Evolutionary conservation across 2,797 vertebrate species (phyloP).

Genomic region (Ctenochaetus hawaiiensis): DNA sequence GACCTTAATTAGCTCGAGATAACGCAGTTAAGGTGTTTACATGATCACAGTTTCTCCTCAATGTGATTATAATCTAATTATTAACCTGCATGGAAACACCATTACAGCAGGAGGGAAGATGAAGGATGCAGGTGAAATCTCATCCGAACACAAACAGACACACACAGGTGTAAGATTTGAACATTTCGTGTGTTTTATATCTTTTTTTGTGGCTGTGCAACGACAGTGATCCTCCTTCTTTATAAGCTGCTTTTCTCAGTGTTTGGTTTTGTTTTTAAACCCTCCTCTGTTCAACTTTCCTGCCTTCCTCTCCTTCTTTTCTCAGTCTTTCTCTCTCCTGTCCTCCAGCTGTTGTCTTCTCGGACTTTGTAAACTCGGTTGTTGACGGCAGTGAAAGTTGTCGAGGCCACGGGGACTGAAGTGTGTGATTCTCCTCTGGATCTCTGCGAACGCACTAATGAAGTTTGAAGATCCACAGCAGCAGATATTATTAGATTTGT

Average conservation of each 20-base stretch:
- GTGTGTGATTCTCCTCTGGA: conserved; percentile 21
- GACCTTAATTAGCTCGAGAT: not conserved
- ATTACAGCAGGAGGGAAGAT: not conserved
- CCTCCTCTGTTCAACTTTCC: not conserved
- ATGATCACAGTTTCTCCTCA: conserved; percentile 21
- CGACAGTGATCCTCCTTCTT: not conserved
- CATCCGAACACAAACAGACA: not conserved
- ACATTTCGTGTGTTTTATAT: not conserved
- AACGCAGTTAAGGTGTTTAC: conserved; percentile 26
- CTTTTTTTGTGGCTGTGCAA: not conserved
- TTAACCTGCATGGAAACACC: not conserved
- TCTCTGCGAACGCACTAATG: conserved; percentile 27
- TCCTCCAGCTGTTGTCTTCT: conserved; percentile 13
- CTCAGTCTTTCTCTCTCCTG: not conserved
- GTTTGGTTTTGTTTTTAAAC: not conserved
- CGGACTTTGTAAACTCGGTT: conserved; percentile 39
- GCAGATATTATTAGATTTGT: conserved; percentile 54
- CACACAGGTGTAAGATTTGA: not conserved
- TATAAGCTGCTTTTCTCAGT: not conserved
- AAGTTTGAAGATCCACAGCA: conserved; percentile 13
- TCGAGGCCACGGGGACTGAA: conserved; percentile 5
- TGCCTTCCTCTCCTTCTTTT: not conserved
- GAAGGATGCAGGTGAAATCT: not conserved
- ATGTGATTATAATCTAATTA: conserved; percentile 10
- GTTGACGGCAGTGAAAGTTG: not conserved